phyloP scores from a whole-genome alignment of 2,797 vertebrate genomes.

The Chaetophractus vellerosus region DNA sequence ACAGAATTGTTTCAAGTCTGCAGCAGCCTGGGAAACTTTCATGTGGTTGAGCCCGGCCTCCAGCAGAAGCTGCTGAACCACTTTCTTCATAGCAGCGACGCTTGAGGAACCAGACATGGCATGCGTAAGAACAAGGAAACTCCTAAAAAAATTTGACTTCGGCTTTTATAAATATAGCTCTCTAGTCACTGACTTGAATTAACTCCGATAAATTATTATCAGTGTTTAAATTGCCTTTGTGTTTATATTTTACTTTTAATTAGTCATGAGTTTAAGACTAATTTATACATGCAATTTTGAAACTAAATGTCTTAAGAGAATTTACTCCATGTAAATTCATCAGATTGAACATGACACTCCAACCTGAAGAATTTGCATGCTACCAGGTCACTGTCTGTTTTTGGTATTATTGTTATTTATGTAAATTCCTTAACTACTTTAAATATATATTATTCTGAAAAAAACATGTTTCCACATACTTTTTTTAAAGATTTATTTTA shows the following conservation, averaged over 20 bases:
- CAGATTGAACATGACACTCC: not conserved
- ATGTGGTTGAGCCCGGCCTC: too few relatives aligned
- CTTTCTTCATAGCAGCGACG: too few relatives aligned
- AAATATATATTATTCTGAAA: slow-evolving; percentile 24
- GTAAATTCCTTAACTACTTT: slow-evolving; percentile 44
- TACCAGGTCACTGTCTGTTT: not conserved
- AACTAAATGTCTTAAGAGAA: slow-evolving; percentile 20
- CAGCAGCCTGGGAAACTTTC: too few relatives aligned
- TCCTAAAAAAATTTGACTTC: too few relatives aligned
- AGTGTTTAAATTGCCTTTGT: slow-evolving; percentile 39
- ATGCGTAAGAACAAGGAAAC: too few relatives aligned
- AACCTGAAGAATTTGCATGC: not conserved
- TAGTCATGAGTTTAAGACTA: slow-evolving; percentile 51
- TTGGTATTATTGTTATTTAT: not conserved
- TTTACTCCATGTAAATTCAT: not conserved
- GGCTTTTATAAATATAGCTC: too few relatives aligned
- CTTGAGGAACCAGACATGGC: too few relatives aligned
- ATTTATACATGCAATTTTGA: not conserved
- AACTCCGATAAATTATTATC: not conserved
- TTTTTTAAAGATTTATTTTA: too few relatives aligned
- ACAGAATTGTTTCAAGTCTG: too few relatives aligned
- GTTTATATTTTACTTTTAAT: slow-evolving; percentile 45
- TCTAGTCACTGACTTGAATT: too few relatives aligned
- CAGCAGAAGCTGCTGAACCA: too few relatives aligned
- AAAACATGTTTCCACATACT: slow-evolving; percentile 51